Evolutionary conservation across 2,888 invertebrate genomes (phyloP).

Genomic region (Phyllotreta cruciferae): DNA sequence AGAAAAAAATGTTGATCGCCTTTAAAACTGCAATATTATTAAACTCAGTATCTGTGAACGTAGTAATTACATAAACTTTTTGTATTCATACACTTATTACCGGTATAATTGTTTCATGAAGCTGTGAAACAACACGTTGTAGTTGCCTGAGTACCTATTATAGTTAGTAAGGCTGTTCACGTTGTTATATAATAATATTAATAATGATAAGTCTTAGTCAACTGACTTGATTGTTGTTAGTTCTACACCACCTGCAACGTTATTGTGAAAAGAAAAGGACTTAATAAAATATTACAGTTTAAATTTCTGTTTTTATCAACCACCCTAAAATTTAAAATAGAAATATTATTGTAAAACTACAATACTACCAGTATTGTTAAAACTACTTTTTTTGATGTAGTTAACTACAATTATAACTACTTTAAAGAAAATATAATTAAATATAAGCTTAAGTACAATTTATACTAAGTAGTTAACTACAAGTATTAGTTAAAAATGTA

Average conservation of each 20-base stretch:
- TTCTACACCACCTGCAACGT: constrained; percentile 59
- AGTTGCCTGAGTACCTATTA: constrained; percentile 60
- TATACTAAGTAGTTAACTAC: too few species aligned
- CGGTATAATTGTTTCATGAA: constrained; percentile 56
- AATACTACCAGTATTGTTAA: too few species aligned
- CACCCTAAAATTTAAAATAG: not conserved
- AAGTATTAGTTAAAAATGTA: too few species aligned
- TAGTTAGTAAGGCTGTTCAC: constrained; percentile 63
- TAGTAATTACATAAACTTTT: constrained; percentile 45
- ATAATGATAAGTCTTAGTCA: constrained; percentile 54
- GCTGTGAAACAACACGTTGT: constrained; percentile 57
- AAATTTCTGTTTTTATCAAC: constrained; percentile 26
- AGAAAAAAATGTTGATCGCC: constrained; percentile 2
- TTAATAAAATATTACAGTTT: constrained; percentile 61
- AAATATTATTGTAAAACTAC: not conserved
- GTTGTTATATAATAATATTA: constrained; percentile 59
- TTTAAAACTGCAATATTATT: constrained; percentile 34
- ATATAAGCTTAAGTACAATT: too few species aligned
- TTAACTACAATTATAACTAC: too few species aligned
- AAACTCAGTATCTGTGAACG: constrained; percentile 37
- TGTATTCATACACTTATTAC: constrained; percentile 60
- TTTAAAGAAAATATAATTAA: too few species aligned
- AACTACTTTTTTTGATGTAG: too few species aligned
- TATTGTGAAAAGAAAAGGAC: constrained; percentile 59
- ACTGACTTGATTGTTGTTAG: constrained; percentile 60